These are phyloP conservation scores for Orthosia gracilis DNA, from an alignment of 2,888 invertebrate genomes.

Conservation along the genomic window DNA sequence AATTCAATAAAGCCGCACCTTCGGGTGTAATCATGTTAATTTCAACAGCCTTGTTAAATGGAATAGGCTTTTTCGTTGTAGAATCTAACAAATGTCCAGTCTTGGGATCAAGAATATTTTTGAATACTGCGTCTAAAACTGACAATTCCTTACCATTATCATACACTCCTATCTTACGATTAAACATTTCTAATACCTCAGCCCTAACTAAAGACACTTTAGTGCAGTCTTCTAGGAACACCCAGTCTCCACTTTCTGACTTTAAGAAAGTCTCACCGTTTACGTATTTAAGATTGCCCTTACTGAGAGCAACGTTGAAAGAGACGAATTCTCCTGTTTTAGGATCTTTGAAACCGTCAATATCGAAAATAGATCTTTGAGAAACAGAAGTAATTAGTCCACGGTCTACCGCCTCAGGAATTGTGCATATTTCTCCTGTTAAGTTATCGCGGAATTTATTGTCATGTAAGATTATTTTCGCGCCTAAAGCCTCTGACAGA, in stretches of 20 bases:
- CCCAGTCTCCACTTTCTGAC: slow-evolving; percentile 93
- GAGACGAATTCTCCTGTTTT: slow-evolving; percentile 95
- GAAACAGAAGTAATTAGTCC: slow-evolving; percentile 97
- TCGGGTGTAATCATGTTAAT: slow-evolving; percentile 96
- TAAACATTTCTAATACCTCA: slow-evolving; percentile 97
- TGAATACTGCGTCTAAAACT: slow-evolving; percentile 97
- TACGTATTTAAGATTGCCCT: slow-evolving; percentile 94
- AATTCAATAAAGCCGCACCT: slow-evolving; percentile 96
- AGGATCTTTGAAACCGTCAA: slow-evolving; percentile 97
- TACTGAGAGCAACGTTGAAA: slow-evolving; percentile 95
- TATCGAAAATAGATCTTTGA: slow-evolving; percentile 97
- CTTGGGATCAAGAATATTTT: slow-evolving; percentile 96
- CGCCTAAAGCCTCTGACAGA: slow-evolving; percentile 95
- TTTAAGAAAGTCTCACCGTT: slow-evolving; percentile 94
- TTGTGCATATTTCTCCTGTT: slow-evolving; percentile 93
- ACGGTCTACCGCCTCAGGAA: slow-evolving; percentile 97
- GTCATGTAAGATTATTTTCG: slow-evolving; percentile 94
- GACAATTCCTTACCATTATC: slow-evolving; percentile 94
- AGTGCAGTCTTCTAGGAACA: slow-evolving; percentile 95
- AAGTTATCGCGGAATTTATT: slow-evolving; percentile 94
- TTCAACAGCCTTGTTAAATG: slow-evolving; percentile 96
- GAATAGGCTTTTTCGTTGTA: slow-evolving; percentile 93
- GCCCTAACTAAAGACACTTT: slow-evolving; percentile 95
- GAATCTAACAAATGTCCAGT: slow-evolving; percentile 96
- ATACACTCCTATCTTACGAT: slow-evolving; percentile 95